Base-by-base conservation (phyloP, 2,888 invertebrate genomes). In the Lasioglossum oenotherae region DNA sequence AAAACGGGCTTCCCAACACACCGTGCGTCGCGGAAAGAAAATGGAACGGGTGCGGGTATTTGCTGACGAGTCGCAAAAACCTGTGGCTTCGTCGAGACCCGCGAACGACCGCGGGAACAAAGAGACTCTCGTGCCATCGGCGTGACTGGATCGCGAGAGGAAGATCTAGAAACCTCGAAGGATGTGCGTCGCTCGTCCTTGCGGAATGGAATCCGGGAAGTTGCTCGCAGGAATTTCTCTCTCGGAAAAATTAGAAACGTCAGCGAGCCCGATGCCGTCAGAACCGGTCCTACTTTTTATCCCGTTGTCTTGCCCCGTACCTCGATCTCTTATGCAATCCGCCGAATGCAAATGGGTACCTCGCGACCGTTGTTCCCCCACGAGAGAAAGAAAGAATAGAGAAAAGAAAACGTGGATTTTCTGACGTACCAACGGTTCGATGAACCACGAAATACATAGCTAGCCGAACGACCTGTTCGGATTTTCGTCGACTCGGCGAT, bases 141-240 rank as follows among this genome's bases (percentile, higher is more conserved):
- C 86, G 84, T 91, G 91, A 92, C 88, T 90, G 87, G 87, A 86
- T 87, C 78, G 84, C 79, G 60, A 78, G 80, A 88, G 87, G 84
- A 89, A 88, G 84, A 87, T 90, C 90, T 85, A 81, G 88, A 84
- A 81, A 78, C 80, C 72, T 81, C 87, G 91, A 92, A 92, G 92
- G 92, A 93, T 92, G 92, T 88, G 85, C 85, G 69, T 46, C 64
- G 82, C 57, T 80, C 88, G 93, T 93, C 94, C 94, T 93, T 92
- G 93, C 89, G 60, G 67, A 86, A 74, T 78, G 92, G 94, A 93
- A 94, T 94, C 91, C 93, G 91, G 94, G 92, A 94, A 94, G 92
- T 82, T 49, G 44, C 16, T 81, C 81, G 80, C 79, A 72, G 82
- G 71, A 57, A 38, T 81, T 80, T 77, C 81, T 81, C 81, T 81